Base-by-base conservation (phyloP, 2,888 invertebrate species). In the Fabriciana adippe region DNA sequence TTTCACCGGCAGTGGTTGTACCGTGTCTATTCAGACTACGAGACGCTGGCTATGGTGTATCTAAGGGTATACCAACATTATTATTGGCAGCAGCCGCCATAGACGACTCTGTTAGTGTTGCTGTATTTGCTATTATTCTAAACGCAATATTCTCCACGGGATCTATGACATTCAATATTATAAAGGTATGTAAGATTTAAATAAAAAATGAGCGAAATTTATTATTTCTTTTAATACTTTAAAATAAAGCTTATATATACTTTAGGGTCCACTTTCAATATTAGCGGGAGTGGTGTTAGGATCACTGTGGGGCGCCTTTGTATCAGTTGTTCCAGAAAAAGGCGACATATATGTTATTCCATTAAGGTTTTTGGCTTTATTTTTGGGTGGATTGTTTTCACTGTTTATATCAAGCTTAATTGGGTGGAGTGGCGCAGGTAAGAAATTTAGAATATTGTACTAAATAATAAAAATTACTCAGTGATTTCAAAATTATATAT, bases 41-140 rank as follows among this genome's bases (percentile, higher is more conserved):
- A 53, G 94, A 94, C 69, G 94, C 94, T 76, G 94, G 94, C 0
- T 97, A 96, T 79, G 97, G 98, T 0, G 95, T 96, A 0, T 94
- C 95, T 47, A 97, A 97, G 91, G 97, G 97, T 15, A 96, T 98
- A 54, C 97, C 97, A 1, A 97, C 97, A 0, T 93, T 98, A 60
- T 95, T 98, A 11, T 96, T 98, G 26, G 98, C 98, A 0, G 95
- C 97, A 2, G 95, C 97, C 13, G 97, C 97, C 69, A 95, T 98
- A 61, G 98, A 98, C 79, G 97, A 98, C 86, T 97, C 97, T 1
- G 93, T 96, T n/a, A 97, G 97, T 31, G 98, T 98, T 21, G 97
- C 97, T 21, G 94, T 96, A 21, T 98, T 96, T 80, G 96, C 97
- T 21, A 96, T 98, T 47, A 93, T 96, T 69, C 93, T 97, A 72